Conservation (phyloP, 2,888 invertebrate species). For the Melieria omissa region DNA sequence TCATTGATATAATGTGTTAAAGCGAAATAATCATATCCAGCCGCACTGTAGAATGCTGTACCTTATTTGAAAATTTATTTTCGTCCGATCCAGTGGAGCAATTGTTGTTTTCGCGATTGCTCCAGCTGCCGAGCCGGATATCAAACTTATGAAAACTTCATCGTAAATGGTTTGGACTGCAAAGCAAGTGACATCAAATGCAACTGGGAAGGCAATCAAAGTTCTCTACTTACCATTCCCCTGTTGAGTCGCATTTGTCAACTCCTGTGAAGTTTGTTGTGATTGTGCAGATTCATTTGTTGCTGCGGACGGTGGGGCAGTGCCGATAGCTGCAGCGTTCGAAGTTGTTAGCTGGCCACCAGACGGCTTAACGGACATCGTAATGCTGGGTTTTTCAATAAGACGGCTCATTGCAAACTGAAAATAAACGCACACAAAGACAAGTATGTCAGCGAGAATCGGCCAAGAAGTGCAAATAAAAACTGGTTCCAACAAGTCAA, state of each 20-base stretch:
- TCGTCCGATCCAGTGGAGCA: slow-evolving; percentile 96
- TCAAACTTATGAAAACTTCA: slow-evolving; percentile 82
- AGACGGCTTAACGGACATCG: slow-evolving; percentile 63
- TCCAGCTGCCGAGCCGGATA: slow-evolving; percentile 94
- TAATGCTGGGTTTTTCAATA: slow-evolving; percentile 64
- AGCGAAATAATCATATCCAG: neutral
- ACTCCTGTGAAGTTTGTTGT: slow-evolving; percentile 18
- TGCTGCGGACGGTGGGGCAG: slow-evolving; percentile 22
- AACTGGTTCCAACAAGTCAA: no score
- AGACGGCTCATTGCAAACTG: slow-evolving; percentile 66
- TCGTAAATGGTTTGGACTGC: slow-evolving; percentile 69
- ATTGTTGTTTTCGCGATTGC: slow-evolving; percentile 95
- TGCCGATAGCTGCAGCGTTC: slow-evolving; percentile 34
- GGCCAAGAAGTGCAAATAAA: no score
- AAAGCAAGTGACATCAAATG: slow-evolving; percentile 8
- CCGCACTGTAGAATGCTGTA: slow-evolving; percentile 55
- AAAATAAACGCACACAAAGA: slow-evolving; percentile 24
- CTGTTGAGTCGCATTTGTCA: slow-evolving; percentile 22
- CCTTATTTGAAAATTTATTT: slow-evolving; percentile 97
- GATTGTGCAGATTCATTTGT: slow-evolving; percentile 6
- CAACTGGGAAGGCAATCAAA: neutral
- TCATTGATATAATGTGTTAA: neutral
- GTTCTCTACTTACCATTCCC: slow-evolving; percentile 14
- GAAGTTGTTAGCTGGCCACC: slow-evolving; percentile 52
- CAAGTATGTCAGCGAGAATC: no score